Conservation (phyloP, 2,888 invertebrate species). For the Hirtodrosophila cameraria region DNA sequence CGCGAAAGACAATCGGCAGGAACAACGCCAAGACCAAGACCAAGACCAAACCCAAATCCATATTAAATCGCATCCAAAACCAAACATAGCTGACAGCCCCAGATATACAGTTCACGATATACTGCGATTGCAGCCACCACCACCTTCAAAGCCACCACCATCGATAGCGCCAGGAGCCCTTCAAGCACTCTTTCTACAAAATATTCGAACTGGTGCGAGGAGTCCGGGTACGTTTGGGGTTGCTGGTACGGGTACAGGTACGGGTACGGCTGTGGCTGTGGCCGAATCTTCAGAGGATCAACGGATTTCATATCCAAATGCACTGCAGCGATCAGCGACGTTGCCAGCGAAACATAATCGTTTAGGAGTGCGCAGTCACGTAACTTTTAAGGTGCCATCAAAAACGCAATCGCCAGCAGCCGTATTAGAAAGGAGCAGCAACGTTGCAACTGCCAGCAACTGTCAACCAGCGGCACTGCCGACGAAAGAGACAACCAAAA, state of each 20-base stretch:
- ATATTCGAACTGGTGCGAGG: slow-evolving; percentile 16
- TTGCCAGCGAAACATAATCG: slow-evolving; percentile 82
- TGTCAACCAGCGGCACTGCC: slow-evolving; percentile 22
- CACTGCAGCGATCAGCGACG: slow-evolving; percentile 82
- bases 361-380: slow-evolving; percentile 73
- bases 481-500: slow-evolving; percentile 84
- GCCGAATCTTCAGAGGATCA: slow-evolving; percentile 31
- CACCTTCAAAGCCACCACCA: slow-evolving; percentile 65
- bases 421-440: slow-evolving; percentile 40
- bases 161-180: slow-evolving; percentile 21
- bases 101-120: slow-evolving; percentile 25
- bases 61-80: slow-evolving; percentile 5
- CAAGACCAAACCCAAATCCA: slow-evolving; percentile 9
- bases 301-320: slow-evolving; percentile 53
- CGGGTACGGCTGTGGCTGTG: not conserved
- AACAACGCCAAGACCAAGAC: slow-evolving; percentile 11
- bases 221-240: too few relatives aligned
- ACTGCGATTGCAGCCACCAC: slow-evolving; percentile 44
- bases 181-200: slow-evolving; percentile 36
- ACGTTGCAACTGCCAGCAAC: slow-evolving; percentile 25
- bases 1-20: slow-evolving; percentile 19
- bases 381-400: slow-evolving; percentile 81
- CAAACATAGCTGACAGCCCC: slow-evolving; percentile 24
- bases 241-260: not conserved
- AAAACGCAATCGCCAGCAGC: slow-evolving; percentile 45